phyloP scores from a whole-genome alignment of 2,113 vertebrate genomes.

The Rynchops niger region DNA sequence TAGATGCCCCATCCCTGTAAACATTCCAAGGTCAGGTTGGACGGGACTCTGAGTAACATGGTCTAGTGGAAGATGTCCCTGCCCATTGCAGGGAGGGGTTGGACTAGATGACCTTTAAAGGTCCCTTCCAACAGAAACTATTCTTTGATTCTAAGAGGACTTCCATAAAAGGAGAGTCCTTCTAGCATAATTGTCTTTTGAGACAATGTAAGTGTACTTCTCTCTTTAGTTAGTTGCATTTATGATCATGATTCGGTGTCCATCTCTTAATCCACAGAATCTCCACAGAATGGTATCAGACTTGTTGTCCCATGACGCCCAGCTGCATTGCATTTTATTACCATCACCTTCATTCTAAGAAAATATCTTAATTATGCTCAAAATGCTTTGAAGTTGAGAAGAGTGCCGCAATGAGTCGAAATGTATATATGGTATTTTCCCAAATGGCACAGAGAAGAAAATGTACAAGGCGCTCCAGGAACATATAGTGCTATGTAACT shows the following conservation, averaged over 20 bases:
- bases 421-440: background rate
- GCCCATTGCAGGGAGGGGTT: background rate
- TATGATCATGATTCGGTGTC: background rate
- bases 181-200: background rate
- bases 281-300: background rate
- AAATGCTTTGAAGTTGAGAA: constrained; percentile 39
- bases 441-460: background rate
- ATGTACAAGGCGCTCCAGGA: background rate
- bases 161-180: background rate
- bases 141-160: background rate
- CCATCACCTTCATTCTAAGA: background rate
- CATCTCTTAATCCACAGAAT: background rate
- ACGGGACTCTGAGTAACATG: background rate
- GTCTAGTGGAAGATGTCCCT: background rate
- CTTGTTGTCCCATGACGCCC: background rate
- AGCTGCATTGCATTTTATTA: background rate
- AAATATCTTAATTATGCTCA: constrained; percentile 39
- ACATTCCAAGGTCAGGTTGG: background rate
- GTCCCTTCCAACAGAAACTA: background rate
- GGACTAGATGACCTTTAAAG: background rate
- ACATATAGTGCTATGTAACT: background rate
- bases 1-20: background rate
- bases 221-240: background rate
- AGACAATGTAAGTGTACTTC: background rate
- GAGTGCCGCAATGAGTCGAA: background rate